Base-by-base conservation (phyloP, 2,888 invertebrate genomes). In the Hedya salicella region DNA sequence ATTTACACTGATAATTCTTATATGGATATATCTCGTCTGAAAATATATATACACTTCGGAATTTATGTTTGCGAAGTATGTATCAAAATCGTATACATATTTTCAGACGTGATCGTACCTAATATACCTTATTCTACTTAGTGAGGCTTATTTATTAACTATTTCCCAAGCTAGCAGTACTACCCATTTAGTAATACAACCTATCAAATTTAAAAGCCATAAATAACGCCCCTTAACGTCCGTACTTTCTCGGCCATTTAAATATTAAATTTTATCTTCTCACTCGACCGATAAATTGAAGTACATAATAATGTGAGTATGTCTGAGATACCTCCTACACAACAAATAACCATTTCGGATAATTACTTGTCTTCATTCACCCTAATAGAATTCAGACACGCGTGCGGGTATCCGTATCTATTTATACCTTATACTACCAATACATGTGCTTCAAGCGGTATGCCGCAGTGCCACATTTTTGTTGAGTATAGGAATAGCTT, bases 361-460 rank as follows among this genome's bases (percentile, higher is more conserved):
- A 64, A 72, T 70, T 69, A 67, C 60, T 5, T 36, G 36, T 36
- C 36, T 71, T 72, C 73, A 71, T 74, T 62, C 67, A 21, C 48
- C 53, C 53, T 72, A 69, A 70, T 69, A 70, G 63, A 52, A 69
- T 69, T 21, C 60, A 57, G 61, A 57, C 54, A 53, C 19, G 44
- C 52, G 57, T 67, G 49, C 16, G 44, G 49, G 59, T 67, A 36
- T 9, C 36, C 36, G 1, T 11, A 36, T 36, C 36, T 36, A 36
- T 36, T 36, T 11, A 9, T 36, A 9, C 5, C 25, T 36, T 25
- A 9, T 36, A 36, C 1, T 5, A 36, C 36, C 36, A 0, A 36
- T 9, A 36, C 36, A 6, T 9, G 25, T 36, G 36, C 36, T 9
- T 9, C 36, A 36, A 11, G 36, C 36, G 36, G 36, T 9, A 36